Conservation (phyloP, 2,797 vertebrate genomes). For the Darevskia nairensis region DNA sequence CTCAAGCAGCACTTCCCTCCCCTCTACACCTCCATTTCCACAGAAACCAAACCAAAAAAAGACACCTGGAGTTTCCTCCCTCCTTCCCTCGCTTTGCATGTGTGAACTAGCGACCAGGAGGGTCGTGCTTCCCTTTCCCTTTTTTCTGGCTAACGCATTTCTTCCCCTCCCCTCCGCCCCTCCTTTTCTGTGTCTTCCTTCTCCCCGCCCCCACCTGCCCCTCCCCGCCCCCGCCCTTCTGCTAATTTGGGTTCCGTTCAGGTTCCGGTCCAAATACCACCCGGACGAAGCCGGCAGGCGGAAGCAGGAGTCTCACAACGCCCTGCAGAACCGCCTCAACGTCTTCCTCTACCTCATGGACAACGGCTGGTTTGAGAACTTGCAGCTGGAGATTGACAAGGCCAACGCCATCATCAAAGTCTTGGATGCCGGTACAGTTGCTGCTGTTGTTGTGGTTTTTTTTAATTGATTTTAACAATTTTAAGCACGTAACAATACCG, state of each 20-base stretch:
- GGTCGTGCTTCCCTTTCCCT: accelerated
- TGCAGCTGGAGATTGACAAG: constrained; percentile 90
- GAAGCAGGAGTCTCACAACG: constrained; percentile 85
- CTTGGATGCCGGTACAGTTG: constrained; percentile 86
- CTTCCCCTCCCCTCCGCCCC: constrained; percentile 14
- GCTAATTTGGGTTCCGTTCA: constrained; percentile 27
- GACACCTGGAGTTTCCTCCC: not conserved
- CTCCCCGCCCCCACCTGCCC: too few relatives aligned
- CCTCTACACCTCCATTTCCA: not conserved
- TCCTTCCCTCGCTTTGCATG: constrained; percentile 21
- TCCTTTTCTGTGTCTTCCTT: not conserved
- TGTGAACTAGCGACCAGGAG: not conserved
- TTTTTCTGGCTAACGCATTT: not conserved
- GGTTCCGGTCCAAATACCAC: constrained; percentile 95
- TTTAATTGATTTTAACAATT: too few relatives aligned
- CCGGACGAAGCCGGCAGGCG: constrained; percentile 89
- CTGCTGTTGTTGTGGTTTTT: too few relatives aligned
- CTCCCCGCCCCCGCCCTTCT: not conserved
- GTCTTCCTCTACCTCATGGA: constrained; percentile 90
- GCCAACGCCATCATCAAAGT: constrained; percentile 88
- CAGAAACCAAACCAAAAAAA: not conserved
- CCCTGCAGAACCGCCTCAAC: constrained; percentile 86
- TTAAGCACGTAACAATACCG: too few relatives aligned
- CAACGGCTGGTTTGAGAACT: constrained; percentile 86
- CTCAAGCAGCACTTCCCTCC: not conserved